Percentiles rank a stretch among this genome's conserved stretches.
Evolutionary conservation across 2,888 invertebrate genomes (phyloP).

Genomic region (Xiphydria camelus): DNA sequence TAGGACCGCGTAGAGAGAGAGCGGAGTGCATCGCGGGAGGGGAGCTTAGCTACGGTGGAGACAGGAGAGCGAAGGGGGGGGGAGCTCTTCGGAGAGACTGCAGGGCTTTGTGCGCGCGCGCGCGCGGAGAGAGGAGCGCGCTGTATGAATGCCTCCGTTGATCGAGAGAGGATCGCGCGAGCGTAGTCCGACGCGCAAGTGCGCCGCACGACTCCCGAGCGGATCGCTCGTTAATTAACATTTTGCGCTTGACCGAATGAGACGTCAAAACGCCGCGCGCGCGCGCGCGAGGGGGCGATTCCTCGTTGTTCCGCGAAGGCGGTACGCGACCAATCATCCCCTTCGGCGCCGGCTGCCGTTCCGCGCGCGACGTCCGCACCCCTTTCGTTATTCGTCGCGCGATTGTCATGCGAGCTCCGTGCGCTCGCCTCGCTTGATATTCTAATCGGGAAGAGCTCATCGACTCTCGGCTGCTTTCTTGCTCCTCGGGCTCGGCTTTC

Average conservation of each 20-base stretch:
- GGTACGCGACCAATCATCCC: not conserved
- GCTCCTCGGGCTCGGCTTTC: too few species aligned
- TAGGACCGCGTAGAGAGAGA: not conserved
- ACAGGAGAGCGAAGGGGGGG: not conserved
- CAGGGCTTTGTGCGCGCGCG: constrained; percentile 30
- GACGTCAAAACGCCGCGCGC: constrained; percentile 49
- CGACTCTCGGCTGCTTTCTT: constrained; percentile 14
- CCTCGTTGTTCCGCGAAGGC: not conserved
- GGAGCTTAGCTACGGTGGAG: not conserved
- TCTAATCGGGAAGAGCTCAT: constrained; percentile 41
- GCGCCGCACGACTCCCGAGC: constrained; percentile 16
- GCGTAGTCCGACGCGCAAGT: constrained; percentile 32
- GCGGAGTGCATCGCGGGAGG: not conserved
- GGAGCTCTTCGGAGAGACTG: constrained; percentile 1
- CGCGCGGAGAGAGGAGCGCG: too few species aligned
- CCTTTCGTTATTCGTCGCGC: constrained; percentile 47
- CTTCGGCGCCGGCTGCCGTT: constrained; percentile 18
- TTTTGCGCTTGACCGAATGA: constrained; percentile 42
- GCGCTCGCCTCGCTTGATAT: constrained; percentile 39
- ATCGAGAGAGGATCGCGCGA: constrained; percentile 51
- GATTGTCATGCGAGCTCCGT: constrained; percentile 46
- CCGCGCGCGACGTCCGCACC: constrained; percentile 29
- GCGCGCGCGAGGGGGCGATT: too few species aligned
- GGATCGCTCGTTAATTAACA: constrained; percentile 57
- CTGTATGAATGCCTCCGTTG: constrained; percentile 49